phyloP scores from a whole-genome alignment of 2,113 vertebrate species.

The Actenoides lindsayi region DNA sequence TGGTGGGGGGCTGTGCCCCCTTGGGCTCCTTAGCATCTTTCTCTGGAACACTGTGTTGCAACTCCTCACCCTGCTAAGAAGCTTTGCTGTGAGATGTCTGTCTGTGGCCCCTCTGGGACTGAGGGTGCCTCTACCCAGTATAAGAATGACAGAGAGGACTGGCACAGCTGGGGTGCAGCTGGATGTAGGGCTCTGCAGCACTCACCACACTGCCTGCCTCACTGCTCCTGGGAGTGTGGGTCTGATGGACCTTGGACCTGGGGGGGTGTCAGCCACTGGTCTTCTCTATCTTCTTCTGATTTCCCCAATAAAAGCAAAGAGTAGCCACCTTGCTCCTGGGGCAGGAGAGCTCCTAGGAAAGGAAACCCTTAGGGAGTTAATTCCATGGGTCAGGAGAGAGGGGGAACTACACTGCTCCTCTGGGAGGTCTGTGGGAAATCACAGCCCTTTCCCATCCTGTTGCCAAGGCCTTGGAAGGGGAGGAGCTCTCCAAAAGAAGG shows the following conservation, averaged over 20 bases:
- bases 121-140: neutral
- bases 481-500: neutral
- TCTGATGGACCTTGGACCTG: neutral
- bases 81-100: neutral
- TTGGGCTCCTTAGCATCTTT: neutral
- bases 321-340: neutral
- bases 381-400: neutral
- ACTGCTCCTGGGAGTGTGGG: neutral
- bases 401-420: neutral
- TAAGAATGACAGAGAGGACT: neutral
- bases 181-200: neutral
- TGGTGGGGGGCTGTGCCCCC: accelerated
- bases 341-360: neutral
- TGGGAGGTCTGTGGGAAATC: neutral
- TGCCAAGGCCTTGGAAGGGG: neutral
- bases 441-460: neutral
- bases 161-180: neutral
- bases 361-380: neutral
- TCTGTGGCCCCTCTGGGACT: neutral
- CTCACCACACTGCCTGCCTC: accelerated
- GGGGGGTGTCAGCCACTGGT: neutral
- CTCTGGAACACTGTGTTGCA: neutral
- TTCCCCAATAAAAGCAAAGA: neutral
- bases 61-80: neutral
- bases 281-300: neutral